These are phyloP conservation scores for Heliconius sara DNA, from an alignment of 2,888 invertebrate genomes.

Conservation along the genomic window DNA sequence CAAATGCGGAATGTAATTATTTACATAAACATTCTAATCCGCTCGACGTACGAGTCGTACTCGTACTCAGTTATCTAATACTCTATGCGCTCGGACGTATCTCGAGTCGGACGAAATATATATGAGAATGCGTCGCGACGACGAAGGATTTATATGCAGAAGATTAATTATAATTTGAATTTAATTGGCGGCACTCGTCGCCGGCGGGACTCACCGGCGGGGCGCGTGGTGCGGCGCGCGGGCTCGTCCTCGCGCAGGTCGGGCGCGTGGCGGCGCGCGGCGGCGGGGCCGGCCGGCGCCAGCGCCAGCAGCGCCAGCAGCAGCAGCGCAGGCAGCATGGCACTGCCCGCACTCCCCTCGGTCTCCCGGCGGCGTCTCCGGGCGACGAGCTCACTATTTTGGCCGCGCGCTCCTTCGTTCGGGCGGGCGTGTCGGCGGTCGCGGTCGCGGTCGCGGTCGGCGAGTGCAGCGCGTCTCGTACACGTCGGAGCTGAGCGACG, in stretches of 20 bases:
- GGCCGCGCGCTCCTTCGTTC: slow-evolving; percentile 69
- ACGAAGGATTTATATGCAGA: slow-evolving; percentile 20
- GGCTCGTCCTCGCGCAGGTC: slow-evolving; percentile 87
- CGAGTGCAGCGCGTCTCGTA: slow-evolving; percentile 66
- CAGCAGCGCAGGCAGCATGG: slow-evolving; percentile 72
- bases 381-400: slow-evolving; percentile 81
- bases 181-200: slow-evolving; percentile 23
- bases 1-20: slow-evolving; percentile 68
- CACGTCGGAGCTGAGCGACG: slow-evolving; percentile 78
- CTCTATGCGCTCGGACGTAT: slow-evolving; percentile 17
- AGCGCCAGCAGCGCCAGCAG: slow-evolving; percentile 72
- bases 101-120: slow-evolving; percentile 26
- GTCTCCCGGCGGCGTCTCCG: slow-evolving; percentile 66
- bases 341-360: slow-evolving; percentile 60
- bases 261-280: slow-evolving; percentile 85
- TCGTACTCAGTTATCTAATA: slow-evolving; percentile 27
- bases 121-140: slow-evolving; percentile 26
- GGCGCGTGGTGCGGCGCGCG: slow-evolving; percentile 85
- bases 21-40: slow-evolving; percentile 70
- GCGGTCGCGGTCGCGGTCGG: slow-evolving; percentile 64
- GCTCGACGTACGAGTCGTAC: slow-evolving; percentile 31
- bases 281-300: slow-evolving; percentile 65
- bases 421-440: slow-evolving; percentile 54
- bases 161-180: slow-evolving; percentile 35
- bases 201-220: slow-evolving; percentile 85